Percentiles rank a stretch among this genome's conserved stretches.
Conservation (phyloP, 1,140 invertebrate genomes). For the Leptonema lineaticorne region DNA sequence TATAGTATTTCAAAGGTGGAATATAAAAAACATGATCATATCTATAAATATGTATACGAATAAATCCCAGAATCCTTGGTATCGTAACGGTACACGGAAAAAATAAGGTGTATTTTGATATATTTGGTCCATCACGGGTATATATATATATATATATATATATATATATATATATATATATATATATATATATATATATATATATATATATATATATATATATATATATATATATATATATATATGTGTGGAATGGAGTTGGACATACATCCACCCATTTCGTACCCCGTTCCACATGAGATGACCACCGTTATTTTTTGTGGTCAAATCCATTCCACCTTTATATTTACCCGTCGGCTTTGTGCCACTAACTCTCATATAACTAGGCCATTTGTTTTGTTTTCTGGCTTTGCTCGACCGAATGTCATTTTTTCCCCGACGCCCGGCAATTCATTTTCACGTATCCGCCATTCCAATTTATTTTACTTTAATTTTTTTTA, state of each 20-base stretch:
- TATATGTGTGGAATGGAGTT: background rate
- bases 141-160: too few species aligned
- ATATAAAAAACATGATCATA: background rate
- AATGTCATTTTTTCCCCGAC: constrained; percentile 20
- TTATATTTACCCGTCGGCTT: constrained; percentile 29
- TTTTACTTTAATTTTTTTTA: background rate
- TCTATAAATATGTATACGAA: background rate
- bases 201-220: too few species aligned
- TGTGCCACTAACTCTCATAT: constrained; percentile 25
- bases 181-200: too few species aligned
- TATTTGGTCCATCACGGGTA: constrained; percentile 28
- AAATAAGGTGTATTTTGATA: constrained; percentile 36
- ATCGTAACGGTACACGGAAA: background rate
- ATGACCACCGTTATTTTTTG: constrained; percentile 29
- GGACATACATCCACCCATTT: background rate
- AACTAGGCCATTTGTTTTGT: constrained; percentile 36
- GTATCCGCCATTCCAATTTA: background rate
- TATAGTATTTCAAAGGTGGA: too few species aligned
- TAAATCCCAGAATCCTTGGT: background rate
- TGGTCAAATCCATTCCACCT: constrained; percentile 30
- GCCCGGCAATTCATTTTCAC: constrained; percentile 16
- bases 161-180: too few species aligned
- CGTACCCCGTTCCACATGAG: background rate
- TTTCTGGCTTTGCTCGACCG: constrained; percentile 18
- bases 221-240: too few species aligned